Evolutionary conservation across 2,113 vertebrate species (phyloP), one percentile per base, ranked within the genome.

Genomic region (Perccottus glenii): DNA sequence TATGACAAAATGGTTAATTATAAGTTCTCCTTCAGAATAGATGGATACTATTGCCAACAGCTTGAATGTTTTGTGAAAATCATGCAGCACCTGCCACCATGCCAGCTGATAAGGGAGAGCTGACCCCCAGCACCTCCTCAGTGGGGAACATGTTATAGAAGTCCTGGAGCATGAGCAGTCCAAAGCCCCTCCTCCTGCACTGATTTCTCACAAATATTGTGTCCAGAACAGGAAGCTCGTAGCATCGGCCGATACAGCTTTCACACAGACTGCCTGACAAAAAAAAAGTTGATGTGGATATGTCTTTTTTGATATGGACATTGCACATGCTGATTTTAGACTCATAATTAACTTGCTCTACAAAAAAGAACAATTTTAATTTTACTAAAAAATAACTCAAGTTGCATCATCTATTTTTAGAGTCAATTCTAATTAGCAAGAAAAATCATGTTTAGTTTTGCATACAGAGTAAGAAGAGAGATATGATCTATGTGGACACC

Each of bases 201-300:
- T 66, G 82, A 65, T 64, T 90, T 61, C 84, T 88, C 77, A 99
- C 94, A 10, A 96, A 95, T 78, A 95, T 60, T 0, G 96, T 98
- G 85, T 98, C 97, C 46, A 98, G 83, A 42, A 97, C 94, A 0
- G 95, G 94, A 16, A 98, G 90, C 90, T 90, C 75, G 85, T 96
- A 98, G 86, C 93, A 92, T 0, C 80, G 77, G 4, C 92, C 51
- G 2, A 80, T 92, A 77, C 84, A 60, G 0, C 65, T 46, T 27
- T 87, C 90, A 72, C 94, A 96, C 3, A 96, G 80, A 36, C 90
- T 94, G 45, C 96, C 96, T 99, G 81, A 15, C 46, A 83, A 15
- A 58, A 0, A 2, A 11, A 15, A 15, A 36, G 40, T 0, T 36
- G 14, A 45, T 27, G 2, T 0, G 48, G 11, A 27, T 9, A 46